A percentile compares a stretch with the other conserved stretches of the same genome.
These are phyloP conservation scores for Andrena camellia DNA, from an alignment of 2,888 invertebrate genomes.

Conservation along the genomic window DNA sequence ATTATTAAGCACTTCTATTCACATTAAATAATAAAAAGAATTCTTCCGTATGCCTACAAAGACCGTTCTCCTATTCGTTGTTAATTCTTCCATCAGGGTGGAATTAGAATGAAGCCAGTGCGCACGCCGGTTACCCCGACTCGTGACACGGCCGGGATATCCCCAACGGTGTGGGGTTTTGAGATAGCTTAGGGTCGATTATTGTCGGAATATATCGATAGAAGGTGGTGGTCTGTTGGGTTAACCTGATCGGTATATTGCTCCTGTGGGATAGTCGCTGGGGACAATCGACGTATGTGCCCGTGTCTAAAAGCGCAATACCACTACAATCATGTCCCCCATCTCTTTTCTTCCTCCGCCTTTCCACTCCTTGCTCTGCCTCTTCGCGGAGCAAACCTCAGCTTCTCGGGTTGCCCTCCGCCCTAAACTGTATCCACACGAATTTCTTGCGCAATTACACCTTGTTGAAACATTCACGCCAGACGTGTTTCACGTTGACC, in stretches of 20 bases:
- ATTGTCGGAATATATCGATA: constrained; percentile 60
- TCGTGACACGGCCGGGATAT: not conserved
- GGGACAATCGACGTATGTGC: constrained; percentile 60
- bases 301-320: constrained; percentile 42
- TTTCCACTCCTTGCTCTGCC: not conserved
- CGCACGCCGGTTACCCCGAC: not conserved
- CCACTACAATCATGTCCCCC: not conserved
- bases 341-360: not conserved
- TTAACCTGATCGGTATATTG: constrained; percentile 62
- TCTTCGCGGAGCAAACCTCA: not conserved
- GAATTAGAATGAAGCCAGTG: constrained; percentile 18
- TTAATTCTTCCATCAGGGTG: constrained; percentile 2
- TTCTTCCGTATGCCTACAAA: too few species aligned
- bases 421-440: not conserved
- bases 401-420: constrained; percentile 4
- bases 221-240: constrained; percentile 41
- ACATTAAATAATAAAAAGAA: too few species aligned
- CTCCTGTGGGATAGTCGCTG: constrained; percentile 52
- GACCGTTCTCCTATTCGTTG: too few species aligned
- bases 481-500: not conserved
- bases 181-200: constrained; percentile 57
- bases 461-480: constrained; percentile 16
- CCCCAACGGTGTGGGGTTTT: constrained; percentile 35
- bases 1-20: too few species aligned
- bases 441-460: constrained; percentile 20